These are phyloP conservation scores for Eutrigla gurnardus DNA, from an alignment of 2,797 vertebrate species.

Conservation along the genomic window DNA sequence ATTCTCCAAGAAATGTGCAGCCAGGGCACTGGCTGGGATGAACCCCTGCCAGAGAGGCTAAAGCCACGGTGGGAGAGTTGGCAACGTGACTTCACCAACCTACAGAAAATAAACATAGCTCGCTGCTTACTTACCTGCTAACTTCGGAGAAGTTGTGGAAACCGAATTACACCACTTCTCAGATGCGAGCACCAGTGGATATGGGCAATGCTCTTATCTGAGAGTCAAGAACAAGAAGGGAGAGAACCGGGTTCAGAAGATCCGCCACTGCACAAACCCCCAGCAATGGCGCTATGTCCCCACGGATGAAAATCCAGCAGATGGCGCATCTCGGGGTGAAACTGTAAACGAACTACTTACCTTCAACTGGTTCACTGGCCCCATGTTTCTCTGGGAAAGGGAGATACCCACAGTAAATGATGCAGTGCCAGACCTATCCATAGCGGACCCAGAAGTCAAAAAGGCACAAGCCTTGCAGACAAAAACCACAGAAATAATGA, in stretches of 20 bases:
- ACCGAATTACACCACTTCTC: background rate
- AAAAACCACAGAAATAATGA: background rate
- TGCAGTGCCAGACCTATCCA: background rate
- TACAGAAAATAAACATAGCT: background rate
- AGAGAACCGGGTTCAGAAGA: background rate
- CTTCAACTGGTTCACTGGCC: background rate
- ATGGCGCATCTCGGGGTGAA: background rate
- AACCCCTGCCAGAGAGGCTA: background rate
- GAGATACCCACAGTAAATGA: background rate
- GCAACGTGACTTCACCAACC: background rate
- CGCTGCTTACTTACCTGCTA: background rate
- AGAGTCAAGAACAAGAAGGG: background rate
- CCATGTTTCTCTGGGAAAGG: background rate
- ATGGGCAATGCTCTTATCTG: background rate
- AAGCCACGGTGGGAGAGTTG: background rate
- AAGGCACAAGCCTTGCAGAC: background rate
- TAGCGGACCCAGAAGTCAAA: background rate
- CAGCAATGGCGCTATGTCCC: background rate
- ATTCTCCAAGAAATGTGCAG: slow-evolving; percentile 5
- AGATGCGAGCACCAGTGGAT: background rate
- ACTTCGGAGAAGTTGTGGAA: background rate
- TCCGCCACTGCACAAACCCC: background rate
- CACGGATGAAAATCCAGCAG: background rate
- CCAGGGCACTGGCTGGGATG: slow-evolving; percentile 2
- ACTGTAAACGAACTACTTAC: background rate